Evolutionary conservation across 2,113 vertebrate genomes (phyloP).

Genomic region (Sialia sialis): DNA sequence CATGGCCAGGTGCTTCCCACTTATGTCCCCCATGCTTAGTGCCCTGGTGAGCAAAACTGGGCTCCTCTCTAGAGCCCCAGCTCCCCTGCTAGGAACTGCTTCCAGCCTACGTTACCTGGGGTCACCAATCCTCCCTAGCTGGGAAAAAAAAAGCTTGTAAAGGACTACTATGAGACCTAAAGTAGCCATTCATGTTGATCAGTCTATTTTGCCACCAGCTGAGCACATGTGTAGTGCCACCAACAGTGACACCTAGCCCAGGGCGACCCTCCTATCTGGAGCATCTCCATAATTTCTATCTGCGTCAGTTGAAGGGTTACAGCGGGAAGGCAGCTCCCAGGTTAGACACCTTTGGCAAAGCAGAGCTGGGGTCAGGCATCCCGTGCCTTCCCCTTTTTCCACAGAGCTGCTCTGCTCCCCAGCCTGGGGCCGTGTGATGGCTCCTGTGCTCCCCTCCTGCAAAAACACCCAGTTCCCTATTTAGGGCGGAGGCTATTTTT

Average conservation of each 20-base stretch:
- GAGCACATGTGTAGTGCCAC: fast-evolving
- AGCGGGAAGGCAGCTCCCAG: neutral
- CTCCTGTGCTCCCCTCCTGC: neutral
- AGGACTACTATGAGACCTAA: neutral
- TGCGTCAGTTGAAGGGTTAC: neutral
- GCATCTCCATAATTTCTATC: neutral
- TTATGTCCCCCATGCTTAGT: fast-evolving
- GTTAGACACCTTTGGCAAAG: neutral
- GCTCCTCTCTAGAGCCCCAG: neutral
- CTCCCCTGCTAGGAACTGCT: neutral
- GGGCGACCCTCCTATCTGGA: fast-evolving
- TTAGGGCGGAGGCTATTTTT: slow-evolving; percentile 11
- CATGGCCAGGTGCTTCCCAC: neutral
- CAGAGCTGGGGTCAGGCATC: neutral
- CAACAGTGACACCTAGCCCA: neutral
- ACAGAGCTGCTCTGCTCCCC: neutral
- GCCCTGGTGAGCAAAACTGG: neutral
- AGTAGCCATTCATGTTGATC: neutral
- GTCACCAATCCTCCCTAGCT: neutral
- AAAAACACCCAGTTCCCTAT: slow-evolving; percentile 19
- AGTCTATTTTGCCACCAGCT: neutral
- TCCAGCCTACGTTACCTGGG: neutral
- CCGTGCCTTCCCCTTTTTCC: neutral
- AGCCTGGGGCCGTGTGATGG: fast-evolving
- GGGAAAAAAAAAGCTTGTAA: neutral